Evolutionary conservation across 2,797 vertebrate species (phyloP), one percentile per base, ranked within the genome.

Genomic region (Dromococcyx pavoninus): DNA sequence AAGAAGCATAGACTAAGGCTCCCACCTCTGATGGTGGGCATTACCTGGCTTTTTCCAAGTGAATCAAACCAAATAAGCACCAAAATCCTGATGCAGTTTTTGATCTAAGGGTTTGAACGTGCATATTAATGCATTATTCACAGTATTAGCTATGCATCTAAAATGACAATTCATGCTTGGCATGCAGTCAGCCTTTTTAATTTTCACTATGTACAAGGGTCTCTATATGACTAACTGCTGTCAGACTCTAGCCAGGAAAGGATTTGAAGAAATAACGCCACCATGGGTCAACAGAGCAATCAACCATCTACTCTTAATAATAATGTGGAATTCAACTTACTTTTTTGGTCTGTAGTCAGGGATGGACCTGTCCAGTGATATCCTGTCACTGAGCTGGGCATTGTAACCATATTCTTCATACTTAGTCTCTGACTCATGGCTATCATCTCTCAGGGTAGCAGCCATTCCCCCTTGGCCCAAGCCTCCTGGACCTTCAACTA

Each of bases 351-450:
- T 98, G 98, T 99, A 99, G 98, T 99, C 99, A 0, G 99, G 99
- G 95, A 99, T 99, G 94, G 98, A 99, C 75, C 99, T 98, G 98
- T 99, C 99, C 96, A 99, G 98, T 28, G 99, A 99, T 97, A 99
- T 99, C 92, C 99, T 98, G 95, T 99, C 99, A 33, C 99, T 99
- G 88, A 99, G 99, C 5, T 99, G 99, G 24, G 99, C 99, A 2
- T 99, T 99, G 98, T 99, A 99, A 81, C 99, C 99, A 2, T 99
- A 99, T 91, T 99, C 99, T 97, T 99, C 99, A 1, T 98, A 99
- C 67, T 98, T 99, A 54, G 98, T 98, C 53, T 99, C 99, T 0
- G 95, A 94, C 93, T 99, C 99, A 9, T 91, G 99, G 89, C 98
- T 99, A 72, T 99, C 98, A 3, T 98, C 99, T 74, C 97, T 98